Base-by-base conservation (phyloP, 1,140 invertebrate genomes). In the Drosophila pectinifera region DNA sequence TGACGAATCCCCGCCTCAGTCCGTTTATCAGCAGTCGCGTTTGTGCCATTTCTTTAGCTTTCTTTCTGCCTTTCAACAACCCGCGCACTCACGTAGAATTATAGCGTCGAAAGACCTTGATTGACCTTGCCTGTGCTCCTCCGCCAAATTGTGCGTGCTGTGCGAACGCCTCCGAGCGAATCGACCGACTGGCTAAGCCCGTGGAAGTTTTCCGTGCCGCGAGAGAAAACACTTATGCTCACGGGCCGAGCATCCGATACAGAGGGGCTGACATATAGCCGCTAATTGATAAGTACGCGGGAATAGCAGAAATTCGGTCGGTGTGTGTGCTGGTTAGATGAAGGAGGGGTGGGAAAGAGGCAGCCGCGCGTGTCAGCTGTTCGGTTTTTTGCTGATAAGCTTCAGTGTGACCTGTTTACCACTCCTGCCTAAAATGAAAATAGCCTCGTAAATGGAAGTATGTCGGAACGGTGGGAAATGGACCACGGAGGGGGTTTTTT, bases 41-140 rank as follows among this genome's bases (percentile, higher is more conserved):
- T 59, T 74, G 63, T 18, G 69, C 49, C 84, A 89, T 89, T 65
- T 80, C 26, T 14, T 28, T 57, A 41, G 18, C 20, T 48, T 46
- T 63, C 46, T 73, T 13, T 31, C 48, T 57, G 18, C 36, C 53
- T 26, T 79, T 65, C 57, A 55, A 43, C 63, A 63, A 6, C 26
- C 49, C 58, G 31, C 31, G 22, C 38, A 41, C 68, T 18, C 64
- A 36, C 54, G 28, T 70, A 49, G 20, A 73, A 31, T 41, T 72
- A 14, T 20, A 59, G 14, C 26, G 20, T 1, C 45, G 14, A 69
- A 88, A 89, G 84, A 89, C 84, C 84, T 89, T 89, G 77, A 22
- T 65, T 84, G 84, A 89, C 84, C 84, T 89, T 89, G 84, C 26
- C 62, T 26, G 20, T 18, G 48, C 13, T 80, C 42, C 22, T 31